Evolutionary conservation across 2,888 invertebrate species (phyloP), one percentile per base, ranked within the genome.

Genomic region (Acrocyrtus sp.): DNA sequence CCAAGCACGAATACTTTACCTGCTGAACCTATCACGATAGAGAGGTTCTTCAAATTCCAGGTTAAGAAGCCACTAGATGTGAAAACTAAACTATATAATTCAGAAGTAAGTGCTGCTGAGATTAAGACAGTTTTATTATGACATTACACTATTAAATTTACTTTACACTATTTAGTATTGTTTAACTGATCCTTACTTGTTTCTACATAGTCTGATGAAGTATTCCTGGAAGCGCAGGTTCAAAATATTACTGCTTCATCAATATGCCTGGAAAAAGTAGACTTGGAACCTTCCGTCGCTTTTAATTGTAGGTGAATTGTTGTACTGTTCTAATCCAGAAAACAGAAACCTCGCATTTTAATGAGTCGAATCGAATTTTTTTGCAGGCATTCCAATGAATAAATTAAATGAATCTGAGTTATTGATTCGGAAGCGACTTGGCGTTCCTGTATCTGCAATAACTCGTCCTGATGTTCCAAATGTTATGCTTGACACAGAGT

Each of bases 1-100:
- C 76, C 78, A 10, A 77, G 62, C 43, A 39, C 76, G 15, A 29
- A 50, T 39, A 45, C 72, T 3, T 50, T 72, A 19, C 53, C 63
- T n/a, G 45, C 58, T 2, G 90, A 92, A 79, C 87, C 90, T 34
- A 91, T 93, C 83, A 93, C 94, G 76, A 95, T 98, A 83, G 89
- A 96, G 80, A 98, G 98, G 85, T 98, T 96, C 85, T 99, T 98
- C 85, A 98, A 98, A 86, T 98, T 99, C 85, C 92, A 95, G 89
- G 98, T 99, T 0, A 88, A 96, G 82, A 98, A 98, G 84, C 98
- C 98, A 2, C 86, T 99, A 54, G 98, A 99, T 88, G 97, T 99
- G 0, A 97, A 98, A 86, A 98, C 98, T 0, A 98, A 98, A 84
- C 95, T 98, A 85, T 98, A 95, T 84, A 97, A 96, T 87, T 94